Conservation (phyloP, 1,140 invertebrate species). For the Bombus pyrosoma region DNA sequence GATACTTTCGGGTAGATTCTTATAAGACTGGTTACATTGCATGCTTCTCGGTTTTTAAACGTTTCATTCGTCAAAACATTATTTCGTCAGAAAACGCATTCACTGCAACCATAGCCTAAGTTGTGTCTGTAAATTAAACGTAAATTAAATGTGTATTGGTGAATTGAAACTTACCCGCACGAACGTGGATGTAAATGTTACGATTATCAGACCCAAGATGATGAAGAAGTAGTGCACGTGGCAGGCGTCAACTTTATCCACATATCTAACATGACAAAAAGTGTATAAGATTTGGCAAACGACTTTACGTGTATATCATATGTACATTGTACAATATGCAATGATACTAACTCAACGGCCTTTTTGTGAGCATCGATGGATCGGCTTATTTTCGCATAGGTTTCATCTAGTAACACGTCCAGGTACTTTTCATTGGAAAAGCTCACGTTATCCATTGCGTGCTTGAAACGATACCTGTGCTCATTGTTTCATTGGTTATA, state of each 20-base stretch:
- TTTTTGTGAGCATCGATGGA: constrained; percentile 7
- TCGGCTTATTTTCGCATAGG: not conserved
- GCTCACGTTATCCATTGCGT: not conserved
- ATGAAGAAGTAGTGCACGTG: not conserved
- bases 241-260: not conserved
- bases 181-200: not conserved
- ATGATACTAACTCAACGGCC: constrained; percentile 1
- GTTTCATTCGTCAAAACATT: too few species aligned
- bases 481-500: not conserved
- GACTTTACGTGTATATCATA: not conserved
- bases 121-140: not conserved
- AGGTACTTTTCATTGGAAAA: not conserved
- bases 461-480: constrained; percentile 7
- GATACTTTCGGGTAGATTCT: too few species aligned
- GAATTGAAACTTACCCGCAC: not conserved
- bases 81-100: not conserved
- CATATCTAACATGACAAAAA: not conserved
- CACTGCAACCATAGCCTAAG: not conserved
- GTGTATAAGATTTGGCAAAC: not conserved
- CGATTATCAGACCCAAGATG: not conserved
- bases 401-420: not conserved
- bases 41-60: too few species aligned
- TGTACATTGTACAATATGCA: not conserved
- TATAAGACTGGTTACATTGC: too few species aligned
- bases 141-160: not conserved